These are phyloP conservation scores for Danaus chrysippus DNA, from an alignment of 2,888 invertebrate genomes.

Conservation along the genomic window DNA sequence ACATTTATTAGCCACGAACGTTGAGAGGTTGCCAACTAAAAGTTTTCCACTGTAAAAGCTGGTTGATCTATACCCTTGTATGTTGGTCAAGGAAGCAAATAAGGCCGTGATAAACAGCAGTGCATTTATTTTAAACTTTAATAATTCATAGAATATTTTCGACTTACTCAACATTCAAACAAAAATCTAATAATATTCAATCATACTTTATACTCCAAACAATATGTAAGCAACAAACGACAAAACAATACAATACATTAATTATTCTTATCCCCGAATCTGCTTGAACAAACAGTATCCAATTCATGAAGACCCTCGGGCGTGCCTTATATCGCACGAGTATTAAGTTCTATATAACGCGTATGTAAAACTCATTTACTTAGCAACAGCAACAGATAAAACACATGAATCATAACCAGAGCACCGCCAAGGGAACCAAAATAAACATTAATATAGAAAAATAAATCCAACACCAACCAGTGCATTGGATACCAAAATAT, in stretches of 20 bases:
- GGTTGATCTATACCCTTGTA: conserved; percentile 13
- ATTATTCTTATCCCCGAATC: no score
- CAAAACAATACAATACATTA: no score
- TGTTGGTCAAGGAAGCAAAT: conserved; percentile 14
- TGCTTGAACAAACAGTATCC: background rate
- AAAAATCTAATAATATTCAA: background rate
- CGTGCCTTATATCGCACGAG: conserved; percentile 1
- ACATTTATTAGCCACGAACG: conserved; percentile 27
- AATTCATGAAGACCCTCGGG: conserved; percentile 7
- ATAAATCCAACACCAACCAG: conserved; percentile 22
- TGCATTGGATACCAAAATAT: conserved; percentile 29
- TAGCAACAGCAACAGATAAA: conserved; percentile 28
- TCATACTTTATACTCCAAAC: background rate
- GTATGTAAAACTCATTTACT: conserved; percentile 28
- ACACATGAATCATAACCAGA: conserved; percentile 27
- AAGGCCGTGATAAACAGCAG: background rate
- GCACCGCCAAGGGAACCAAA: conserved; percentile 27
- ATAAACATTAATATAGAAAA: conserved; percentile 25
- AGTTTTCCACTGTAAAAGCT: conserved; percentile 22
- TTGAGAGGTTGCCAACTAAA: conserved; percentile 25
- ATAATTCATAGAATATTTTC: background rate
- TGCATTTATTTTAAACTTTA: conserved; percentile 3
- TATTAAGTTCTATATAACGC: conserved; percentile 9
- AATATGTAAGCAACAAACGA: no score
- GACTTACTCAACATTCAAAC: background rate